Conservation (phyloP, 2,113 vertebrate genomes). For the Microcebus jonahi region DNA sequence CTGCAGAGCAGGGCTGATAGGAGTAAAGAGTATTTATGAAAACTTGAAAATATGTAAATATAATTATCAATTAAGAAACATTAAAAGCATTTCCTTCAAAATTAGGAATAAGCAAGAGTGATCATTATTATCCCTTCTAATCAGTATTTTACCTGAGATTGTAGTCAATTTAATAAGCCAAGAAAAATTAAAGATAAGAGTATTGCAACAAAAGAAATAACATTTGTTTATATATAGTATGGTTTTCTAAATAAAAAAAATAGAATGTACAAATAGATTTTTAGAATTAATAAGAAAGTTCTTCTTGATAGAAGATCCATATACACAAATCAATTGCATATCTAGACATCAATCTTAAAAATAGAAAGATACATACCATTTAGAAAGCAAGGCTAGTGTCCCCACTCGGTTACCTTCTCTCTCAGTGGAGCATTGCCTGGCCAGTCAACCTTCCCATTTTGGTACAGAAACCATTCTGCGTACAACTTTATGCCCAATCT, state of each 20-base stretch:
- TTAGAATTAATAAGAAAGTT: background rate
- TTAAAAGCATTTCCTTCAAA: background rate
- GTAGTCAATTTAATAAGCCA: background rate
- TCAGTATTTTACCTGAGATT: background rate
- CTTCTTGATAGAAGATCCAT: background rate
- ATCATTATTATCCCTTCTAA: background rate
- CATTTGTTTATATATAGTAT: background rate
- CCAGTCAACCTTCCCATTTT: background rate
- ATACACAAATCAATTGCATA: background rate
- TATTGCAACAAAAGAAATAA: background rate
- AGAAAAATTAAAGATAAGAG: background rate
- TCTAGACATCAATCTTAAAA: background rate
- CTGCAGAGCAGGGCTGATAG: background rate
- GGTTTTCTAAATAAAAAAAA: constrained; percentile 5
- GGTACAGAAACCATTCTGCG: background rate
- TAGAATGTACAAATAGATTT: background rate
- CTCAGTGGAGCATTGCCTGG: background rate
- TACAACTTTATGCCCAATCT: background rate
- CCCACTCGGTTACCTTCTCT: fast-evolving
- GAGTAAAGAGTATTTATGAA: background rate
- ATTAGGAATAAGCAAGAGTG: background rate
- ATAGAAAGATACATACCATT: background rate
- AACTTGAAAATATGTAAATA: constrained; percentile 14
- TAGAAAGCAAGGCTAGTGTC: background rate
- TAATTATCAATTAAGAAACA: background rate